Evolutionary conservation across 2,888 invertebrate species (phyloP).

Genomic region (Cactoblastis cactorum): DNA sequence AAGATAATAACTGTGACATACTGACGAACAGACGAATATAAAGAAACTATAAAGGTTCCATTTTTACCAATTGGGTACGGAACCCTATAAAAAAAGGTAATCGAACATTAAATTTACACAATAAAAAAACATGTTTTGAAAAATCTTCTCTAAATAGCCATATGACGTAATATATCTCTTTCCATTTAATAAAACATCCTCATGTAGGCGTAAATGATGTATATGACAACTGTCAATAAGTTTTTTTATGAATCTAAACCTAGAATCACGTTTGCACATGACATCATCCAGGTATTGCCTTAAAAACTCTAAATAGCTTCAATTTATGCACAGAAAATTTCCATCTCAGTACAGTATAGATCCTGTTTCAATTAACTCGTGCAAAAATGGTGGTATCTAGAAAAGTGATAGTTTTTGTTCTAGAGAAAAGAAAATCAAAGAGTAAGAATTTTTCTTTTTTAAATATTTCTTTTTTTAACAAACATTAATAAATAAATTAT

Average conservation of each 20-base stretch:
- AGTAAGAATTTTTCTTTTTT: conserved; percentile 34
- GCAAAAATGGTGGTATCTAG: conserved; percentile 35
- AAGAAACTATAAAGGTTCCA: no score
- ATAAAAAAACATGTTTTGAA: no score
- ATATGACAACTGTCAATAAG: conserved; percentile 17
- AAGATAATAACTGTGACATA: no score
- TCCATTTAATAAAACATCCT: conserved; percentile 1
- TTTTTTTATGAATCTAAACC: conserved; percentile 16
- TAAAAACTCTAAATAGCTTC: conserved; percentile 16
- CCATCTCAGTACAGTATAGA: conserved; percentile 31
- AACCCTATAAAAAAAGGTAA: no score
- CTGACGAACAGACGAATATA: no score
- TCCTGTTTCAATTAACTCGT: conserved; percentile 27
- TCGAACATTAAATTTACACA: neutral
- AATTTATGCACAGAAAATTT: conserved; percentile 25
- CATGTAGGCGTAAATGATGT: conserved; percentile 15
- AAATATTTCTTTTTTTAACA: neutral
- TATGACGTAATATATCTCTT: conserved; percentile 6
- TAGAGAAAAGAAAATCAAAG: conserved; percentile 35
- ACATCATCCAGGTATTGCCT: conserved; percentile 19
- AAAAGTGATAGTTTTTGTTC: conserved; percentile 39
- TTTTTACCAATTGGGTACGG: no score
- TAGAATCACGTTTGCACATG: conserved; percentile 16
- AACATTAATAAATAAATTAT: neutral
- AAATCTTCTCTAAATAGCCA: neutral